These are phyloP conservation scores for Clarias platycephalus DNA, from an alignment of 2,797 vertebrate genomes.

Conservation along the genomic window DNA sequence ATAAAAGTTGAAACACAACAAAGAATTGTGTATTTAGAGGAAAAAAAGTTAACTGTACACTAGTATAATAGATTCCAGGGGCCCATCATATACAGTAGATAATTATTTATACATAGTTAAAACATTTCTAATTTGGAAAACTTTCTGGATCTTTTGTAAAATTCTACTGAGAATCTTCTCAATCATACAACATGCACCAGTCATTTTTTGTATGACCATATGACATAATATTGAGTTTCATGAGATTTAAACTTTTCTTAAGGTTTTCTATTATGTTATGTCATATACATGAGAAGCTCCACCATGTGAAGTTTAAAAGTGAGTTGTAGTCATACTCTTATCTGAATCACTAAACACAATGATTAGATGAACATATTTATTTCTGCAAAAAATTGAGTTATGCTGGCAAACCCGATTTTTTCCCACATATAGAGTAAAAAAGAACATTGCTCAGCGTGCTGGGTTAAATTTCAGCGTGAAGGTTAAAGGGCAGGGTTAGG, in stretches of 20 bases:
- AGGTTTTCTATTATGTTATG: not conserved
- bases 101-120: too few relatives aligned
- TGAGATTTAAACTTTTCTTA: not conserved
- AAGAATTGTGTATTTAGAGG: not conserved
- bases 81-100: too few relatives aligned
- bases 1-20: too few relatives aligned
- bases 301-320: not conserved
- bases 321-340: not conserved
- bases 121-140: not conserved
- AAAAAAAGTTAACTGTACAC: not conserved
- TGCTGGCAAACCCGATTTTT: not conserved
- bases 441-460: not conserved
- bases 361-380: not conserved
- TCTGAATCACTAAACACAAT: not conserved
- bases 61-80: not conserved
- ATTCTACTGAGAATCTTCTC: not conserved
- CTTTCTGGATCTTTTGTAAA: not conserved
- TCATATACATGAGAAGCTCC: not conserved
- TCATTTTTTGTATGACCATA: not conserved
- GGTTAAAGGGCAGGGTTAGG: not conserved
- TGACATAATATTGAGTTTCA: not conserved
- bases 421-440: not conserved
- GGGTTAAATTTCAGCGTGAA: not conserved
- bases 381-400: not conserved
- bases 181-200: not conserved